Conservation (phyloP, 2,888 invertebrate genomes). For the Ectemnius cavifrons region DNA sequence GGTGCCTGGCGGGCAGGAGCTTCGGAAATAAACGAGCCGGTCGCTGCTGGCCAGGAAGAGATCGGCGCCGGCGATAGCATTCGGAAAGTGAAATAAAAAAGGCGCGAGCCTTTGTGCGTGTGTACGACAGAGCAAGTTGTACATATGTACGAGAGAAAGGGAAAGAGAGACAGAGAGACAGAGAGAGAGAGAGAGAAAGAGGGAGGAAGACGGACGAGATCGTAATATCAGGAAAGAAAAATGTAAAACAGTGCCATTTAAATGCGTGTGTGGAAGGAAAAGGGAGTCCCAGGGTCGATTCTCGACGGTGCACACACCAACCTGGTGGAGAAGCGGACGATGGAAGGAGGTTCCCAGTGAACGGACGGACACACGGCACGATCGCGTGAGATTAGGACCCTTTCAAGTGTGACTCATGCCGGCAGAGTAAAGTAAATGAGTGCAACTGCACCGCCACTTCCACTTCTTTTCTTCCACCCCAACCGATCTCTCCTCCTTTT, state of each 20-base stretch:
- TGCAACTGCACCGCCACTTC: constrained; percentile 57
- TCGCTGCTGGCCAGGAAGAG: constrained; percentile 46
- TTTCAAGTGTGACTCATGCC: constrained; percentile 64
- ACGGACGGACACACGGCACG: constrained; percentile 56
- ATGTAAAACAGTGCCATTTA: constrained; percentile 59
- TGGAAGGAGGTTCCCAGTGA: constrained; percentile 38
- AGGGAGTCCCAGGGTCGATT: constrained; percentile 21
- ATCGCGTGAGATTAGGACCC: constrained; percentile 63
- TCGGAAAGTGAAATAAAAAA: background rate
- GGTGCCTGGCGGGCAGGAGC: background rate
- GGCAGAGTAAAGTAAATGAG: constrained; percentile 62
- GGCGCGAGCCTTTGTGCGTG: background rate
- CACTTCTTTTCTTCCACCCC: background rate
- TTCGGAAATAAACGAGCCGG: constrained; percentile 55
- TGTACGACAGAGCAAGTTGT: background rate
- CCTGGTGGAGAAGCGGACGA: background rate
- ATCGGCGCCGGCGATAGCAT: constrained; percentile 45
- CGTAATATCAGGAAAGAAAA: constrained; percentile 62
- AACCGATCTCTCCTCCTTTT: constrained; percentile 17
- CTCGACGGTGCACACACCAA: background rate
- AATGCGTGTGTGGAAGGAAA: constrained; percentile 54
- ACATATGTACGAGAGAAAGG: no score
- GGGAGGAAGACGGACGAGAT: constrained; percentile 42
- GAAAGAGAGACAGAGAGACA: no score
- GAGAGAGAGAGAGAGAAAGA: no score